Evolutionary conservation across 92 coral and sea anemone genomes (phyloP).

Genomic region (Plumapathes pennacea): DNA sequence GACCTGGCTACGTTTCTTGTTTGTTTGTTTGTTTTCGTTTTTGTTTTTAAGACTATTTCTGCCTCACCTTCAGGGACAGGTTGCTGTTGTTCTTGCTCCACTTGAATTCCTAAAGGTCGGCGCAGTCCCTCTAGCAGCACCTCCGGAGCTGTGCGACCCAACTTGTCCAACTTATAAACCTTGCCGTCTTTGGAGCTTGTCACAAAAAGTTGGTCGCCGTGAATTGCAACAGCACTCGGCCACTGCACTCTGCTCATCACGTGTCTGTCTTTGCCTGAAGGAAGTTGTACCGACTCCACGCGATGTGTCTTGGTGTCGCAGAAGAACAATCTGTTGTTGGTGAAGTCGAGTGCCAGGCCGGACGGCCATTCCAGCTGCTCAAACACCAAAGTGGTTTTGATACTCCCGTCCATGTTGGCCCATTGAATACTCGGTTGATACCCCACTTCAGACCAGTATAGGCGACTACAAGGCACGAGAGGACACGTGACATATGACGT

Average conservation of each 20-base stretch:
- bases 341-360: constrained; percentile 71
- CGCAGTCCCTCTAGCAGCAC: constrained; percentile 47
- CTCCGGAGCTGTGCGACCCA: constrained; percentile 63
- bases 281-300: constrained; percentile 49
- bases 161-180: constrained; percentile 69
- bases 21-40: background rate
- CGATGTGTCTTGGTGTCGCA: constrained; percentile 68
- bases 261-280: constrained; percentile 66
- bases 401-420: constrained; percentile 74
- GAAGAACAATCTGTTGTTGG: constrained; percentile 73
- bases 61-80: constrained; percentile 34
- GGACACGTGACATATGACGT: too few relatives aligned
- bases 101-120: constrained; percentile 63
- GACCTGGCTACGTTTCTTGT: background rate
- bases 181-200: constrained; percentile 45
- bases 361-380: constrained; percentile 68
- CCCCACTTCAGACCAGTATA: constrained; percentile 88
- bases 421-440: constrained; percentile 68
- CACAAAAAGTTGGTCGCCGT: constrained; percentile 68
- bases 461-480: constrained; percentile 38
- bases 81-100: constrained; percentile 76
- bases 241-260: constrained; percentile 31
- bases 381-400: constrained; percentile 48
- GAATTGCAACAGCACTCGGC: constrained; percentile 75
- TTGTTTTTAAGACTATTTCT: background rate